Evolutionary conservation across 2,113 vertebrate species (phyloP).

Genomic region (Fregata magnificens): DNA sequence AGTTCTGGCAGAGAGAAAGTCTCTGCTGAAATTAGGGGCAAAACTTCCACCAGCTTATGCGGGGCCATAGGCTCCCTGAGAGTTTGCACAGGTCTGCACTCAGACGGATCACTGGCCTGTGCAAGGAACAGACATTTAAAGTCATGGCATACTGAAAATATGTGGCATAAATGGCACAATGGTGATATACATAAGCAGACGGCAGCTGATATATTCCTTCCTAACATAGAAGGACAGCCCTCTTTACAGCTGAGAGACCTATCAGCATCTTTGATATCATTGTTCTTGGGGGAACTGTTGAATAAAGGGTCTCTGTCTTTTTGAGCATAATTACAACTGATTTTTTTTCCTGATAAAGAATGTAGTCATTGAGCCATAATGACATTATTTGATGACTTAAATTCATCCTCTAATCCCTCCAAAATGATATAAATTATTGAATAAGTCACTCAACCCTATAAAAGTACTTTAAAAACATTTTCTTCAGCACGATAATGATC

Average conservation of each 20-base stretch:
- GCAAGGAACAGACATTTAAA: not conserved
- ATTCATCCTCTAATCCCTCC: conserved; percentile 48
- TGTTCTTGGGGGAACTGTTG: conserved; percentile 53
- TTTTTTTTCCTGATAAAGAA: conserved; percentile 46
- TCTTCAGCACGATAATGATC: conserved; percentile 42
- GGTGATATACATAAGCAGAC: conserved; percentile 25
- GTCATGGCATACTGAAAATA: not conserved
- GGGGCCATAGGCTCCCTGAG: not conserved
- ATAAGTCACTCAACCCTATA: conserved; percentile 50
- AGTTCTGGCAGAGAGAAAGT: not conserved
- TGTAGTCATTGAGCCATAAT: conserved; percentile 46
- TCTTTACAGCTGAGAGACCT: conserved; percentile 42
- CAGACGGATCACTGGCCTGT: not conserved
- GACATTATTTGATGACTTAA: conserved; percentile 53
- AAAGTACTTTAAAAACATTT: conserved; percentile 63
- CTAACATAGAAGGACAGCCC: conserved; percentile 53
- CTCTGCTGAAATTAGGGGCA: not conserved
- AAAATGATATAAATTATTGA: conserved; percentile 65
- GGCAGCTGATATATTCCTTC: conserved; percentile 41
- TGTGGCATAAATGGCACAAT: conserved; percentile 29
- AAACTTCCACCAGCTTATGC: not conserved
- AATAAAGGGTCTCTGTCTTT: conserved; percentile 62
- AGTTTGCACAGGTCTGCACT: not conserved
- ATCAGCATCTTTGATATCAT: conserved; percentile 61
- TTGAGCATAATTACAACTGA: conserved; percentile 60